Base-by-base conservation (phyloP, 1,140 invertebrate species). In the Trissolcus basalis region DNA sequence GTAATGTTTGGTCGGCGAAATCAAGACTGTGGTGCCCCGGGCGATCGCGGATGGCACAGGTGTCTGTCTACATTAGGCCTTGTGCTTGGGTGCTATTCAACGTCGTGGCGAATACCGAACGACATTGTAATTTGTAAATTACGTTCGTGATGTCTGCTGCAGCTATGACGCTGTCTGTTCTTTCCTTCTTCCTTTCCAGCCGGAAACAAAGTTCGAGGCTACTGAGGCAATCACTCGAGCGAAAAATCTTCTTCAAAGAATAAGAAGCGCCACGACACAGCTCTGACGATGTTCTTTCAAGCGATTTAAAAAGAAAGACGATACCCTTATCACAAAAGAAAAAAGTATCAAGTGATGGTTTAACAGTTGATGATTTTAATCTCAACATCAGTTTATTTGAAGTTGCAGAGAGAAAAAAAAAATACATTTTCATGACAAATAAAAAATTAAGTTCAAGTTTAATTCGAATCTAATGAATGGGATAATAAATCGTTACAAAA, bases 51-150 rank as follows among this genome's bases (percentile, higher is more conserved):
- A 78, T 63, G 70, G 77, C 80, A 83, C 83, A 85, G 82, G 79
- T 84, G 83, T 82, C 78, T 75, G 80, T 82, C 67, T 73, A 74
- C 79, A 79, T 81, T 82, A 82, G 79, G 73, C 76, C 75, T 76
- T 69, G 77, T 78, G 74, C 69, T 76, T 60, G 27, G 47, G 16
- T 47, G 48, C 54, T 65, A 48, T 51, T 67, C 58, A 79, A 82
- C 80, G 81, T 81, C 59, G 77, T 63, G 49, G 71, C 75, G 63
- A 78, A 79, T 63, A 61, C 74, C 77, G 71, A 79, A 78, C 81
- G 82, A 85, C 81, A 82, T 83, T 82, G 79, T 82, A 83, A 84
- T 83, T 84, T 83, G 78, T 79, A 83, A 82, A 85, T 85, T 85
- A 70, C 79, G 64, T 78, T 75, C 65, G 58, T 73, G 19, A 27